A percentile compares a stretch with the other conserved stretches of the same genome.
Evolutionary conservation across 2,113 vertebrate genomes (phyloP).

Genomic region (Peromyscus polionotus): DNA sequence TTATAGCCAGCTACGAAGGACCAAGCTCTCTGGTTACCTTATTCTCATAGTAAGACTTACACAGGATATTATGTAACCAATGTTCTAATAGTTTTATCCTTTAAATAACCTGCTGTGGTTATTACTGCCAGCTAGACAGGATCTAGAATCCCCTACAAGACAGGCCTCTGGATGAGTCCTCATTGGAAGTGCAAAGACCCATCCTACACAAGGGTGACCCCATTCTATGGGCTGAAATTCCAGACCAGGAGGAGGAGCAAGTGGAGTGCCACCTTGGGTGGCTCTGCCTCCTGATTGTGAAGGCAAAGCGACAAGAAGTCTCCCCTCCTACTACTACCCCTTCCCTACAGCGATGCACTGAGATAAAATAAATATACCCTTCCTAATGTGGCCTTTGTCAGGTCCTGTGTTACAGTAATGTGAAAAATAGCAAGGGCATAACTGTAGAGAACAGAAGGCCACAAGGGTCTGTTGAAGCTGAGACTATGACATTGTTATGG

Average conservation of each 20-base stretch:
- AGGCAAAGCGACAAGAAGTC: background rate
- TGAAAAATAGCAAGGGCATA: background rate
- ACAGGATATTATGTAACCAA: background rate
- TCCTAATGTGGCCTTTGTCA: background rate
- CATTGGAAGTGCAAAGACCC: background rate
- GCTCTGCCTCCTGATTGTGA: background rate
- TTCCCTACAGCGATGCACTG: background rate
- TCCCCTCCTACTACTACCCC: too few relatives aligned
- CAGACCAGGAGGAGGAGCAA: too few relatives aligned
- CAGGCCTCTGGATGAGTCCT: background rate
- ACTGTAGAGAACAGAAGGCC: too few relatives aligned
- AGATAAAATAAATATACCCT: background rate
- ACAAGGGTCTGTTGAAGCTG: background rate
- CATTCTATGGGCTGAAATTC: background rate
- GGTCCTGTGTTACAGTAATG: too few relatives aligned
- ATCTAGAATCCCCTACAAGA: background rate
- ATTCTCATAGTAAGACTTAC: slow-evolving; percentile 38
- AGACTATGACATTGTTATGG: background rate
- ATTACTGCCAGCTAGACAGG: background rate
- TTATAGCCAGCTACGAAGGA: background rate
- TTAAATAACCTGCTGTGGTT: too few relatives aligned
- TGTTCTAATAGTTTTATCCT: background rate
- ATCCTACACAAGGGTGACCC: background rate
- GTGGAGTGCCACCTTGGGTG: too few relatives aligned
- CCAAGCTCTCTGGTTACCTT: slow-evolving; percentile 18